Evolutionary conservation across 2,113 vertebrate genomes (phyloP).

Genomic region (Calcarius ornatus): DNA sequence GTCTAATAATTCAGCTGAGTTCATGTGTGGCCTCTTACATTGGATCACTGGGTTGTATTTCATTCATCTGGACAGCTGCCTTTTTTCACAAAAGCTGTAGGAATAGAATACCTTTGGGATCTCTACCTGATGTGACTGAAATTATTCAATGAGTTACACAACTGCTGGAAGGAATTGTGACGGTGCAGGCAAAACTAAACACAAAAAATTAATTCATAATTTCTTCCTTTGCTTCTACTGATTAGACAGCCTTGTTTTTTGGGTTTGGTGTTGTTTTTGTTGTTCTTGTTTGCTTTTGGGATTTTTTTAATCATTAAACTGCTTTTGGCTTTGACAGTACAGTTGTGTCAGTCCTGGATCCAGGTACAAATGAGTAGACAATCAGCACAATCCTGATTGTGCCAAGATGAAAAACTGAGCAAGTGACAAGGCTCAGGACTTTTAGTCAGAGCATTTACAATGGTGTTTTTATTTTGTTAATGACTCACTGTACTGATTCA

Average conservation of each 20-base stretch:
- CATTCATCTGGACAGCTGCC: neutral
- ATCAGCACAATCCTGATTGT: neutral
- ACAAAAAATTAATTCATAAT: neutral
- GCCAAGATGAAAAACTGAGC: neutral
- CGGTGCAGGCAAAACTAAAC: neutral
- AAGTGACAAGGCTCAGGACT: neutral
- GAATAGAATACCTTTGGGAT: neutral
- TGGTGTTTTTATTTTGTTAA: slow-evolving; percentile 21
- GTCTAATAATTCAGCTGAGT: neutral
- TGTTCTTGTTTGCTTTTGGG: neutral
- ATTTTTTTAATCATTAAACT: neutral
- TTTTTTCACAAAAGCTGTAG: neutral
- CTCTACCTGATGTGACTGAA: neutral
- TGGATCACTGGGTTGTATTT: neutral
- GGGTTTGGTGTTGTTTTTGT: neutral
- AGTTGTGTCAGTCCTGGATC: neutral
- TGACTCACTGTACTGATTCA: slow-evolving; percentile 3
- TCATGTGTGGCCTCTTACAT: neutral
- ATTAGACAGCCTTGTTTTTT: neutral
- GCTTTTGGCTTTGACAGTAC: neutral
- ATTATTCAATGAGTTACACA: neutral
- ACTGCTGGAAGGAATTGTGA: neutral
- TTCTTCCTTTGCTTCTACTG: neutral
- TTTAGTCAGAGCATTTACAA: neutral
- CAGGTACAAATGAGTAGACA: neutral